Evolutionary conservation across 2,888 invertebrate genomes (phyloP).

Genomic region (Vanessa cardui): DNA sequence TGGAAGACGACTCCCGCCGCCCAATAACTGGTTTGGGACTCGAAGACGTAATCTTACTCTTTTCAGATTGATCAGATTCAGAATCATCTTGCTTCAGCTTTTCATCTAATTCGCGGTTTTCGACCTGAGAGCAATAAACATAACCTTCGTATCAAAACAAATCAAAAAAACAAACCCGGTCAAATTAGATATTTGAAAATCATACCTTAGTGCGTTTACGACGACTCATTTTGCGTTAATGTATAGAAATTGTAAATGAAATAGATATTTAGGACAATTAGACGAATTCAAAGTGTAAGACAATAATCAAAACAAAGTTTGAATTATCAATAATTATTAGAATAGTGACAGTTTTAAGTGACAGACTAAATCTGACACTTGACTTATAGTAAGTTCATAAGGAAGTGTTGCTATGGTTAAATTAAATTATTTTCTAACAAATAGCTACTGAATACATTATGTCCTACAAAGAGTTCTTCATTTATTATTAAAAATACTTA

Average conservation of each 20-base stretch:
- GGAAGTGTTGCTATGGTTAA: no score
- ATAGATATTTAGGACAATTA: conserved; percentile 22
- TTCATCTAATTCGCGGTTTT: conserved; percentile 85
- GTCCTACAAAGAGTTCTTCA: no score
- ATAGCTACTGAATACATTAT: no score
- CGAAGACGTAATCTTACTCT: conserved; percentile 81
- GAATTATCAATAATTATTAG: not conserved
- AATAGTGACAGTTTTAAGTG: no score
- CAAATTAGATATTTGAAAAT: conserved; percentile 13
- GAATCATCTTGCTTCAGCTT: conserved; percentile 86
- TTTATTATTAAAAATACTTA: no score
- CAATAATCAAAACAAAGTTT: conserved; percentile 34
- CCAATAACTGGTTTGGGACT: conserved; percentile 81
- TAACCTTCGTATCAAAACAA: conserved; percentile 72
- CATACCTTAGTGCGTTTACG: conserved; percentile 82
- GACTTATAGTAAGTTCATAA: no score
- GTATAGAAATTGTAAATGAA: not conserved
- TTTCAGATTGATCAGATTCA: conserved; percentile 84
- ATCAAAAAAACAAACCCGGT: conserved; percentile 33
- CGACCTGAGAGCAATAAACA: conserved; percentile 80
- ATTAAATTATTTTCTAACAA: no score
- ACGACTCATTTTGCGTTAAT: conserved; percentile 77
- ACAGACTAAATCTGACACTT: no score
- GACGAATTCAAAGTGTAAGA: conserved; percentile 31
- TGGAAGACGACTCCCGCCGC: conserved; percentile 79